Percentiles rank a stretch among this genome's conserved stretches.
These are phyloP conservation scores for Micoletzkya japonica DNA, from an alignment of 2,888 invertebrate genomes.

Conservation along the genomic window DNA sequence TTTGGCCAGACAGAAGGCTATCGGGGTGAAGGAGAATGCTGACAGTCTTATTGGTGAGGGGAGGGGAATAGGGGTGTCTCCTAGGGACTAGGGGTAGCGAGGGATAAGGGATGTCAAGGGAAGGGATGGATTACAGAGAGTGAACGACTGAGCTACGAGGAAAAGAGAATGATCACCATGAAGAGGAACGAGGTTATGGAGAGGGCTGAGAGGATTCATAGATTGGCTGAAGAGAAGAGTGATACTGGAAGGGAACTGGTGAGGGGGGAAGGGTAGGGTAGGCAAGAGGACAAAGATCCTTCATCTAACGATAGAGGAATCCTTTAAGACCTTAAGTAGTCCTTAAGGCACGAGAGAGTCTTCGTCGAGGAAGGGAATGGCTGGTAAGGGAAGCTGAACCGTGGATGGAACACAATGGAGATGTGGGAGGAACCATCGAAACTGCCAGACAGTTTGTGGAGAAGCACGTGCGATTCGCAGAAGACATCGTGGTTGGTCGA, in stretches of 20 bases:
- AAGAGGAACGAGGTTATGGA: constrained; percentile 41
- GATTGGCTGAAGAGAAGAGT: constrained; percentile 47
- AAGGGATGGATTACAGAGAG: constrained; percentile 32
- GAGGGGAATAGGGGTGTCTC: background rate
- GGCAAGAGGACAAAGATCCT: too few relatives aligned
- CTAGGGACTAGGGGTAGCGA: background rate
- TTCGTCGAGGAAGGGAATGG: constrained; percentile 39
- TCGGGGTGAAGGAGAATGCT: constrained; percentile 51
- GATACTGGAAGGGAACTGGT: constrained; percentile 41
- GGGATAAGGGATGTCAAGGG: background rate
- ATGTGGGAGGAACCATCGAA: constrained; percentile 45
- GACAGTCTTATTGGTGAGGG: constrained; percentile 42
- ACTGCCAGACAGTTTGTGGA: constrained; percentile 48
- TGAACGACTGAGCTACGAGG: constrained; percentile 45
- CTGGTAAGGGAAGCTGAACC: constrained; percentile 47
- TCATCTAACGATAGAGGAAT: too few relatives aligned
- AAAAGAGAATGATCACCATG: constrained; percentile 41
- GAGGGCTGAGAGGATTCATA: constrained; percentile 46
- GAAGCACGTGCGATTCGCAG: constrained; percentile 49
- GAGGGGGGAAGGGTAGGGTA: background rate
- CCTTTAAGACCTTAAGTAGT: background rate
- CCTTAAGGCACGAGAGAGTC: constrained; percentile 13
- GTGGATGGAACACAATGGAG: constrained; percentile 50
- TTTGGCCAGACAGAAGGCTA: constrained; percentile 57
- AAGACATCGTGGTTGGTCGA: constrained; percentile 41